Percentiles rank a stretch among this genome's conserved stretches.
phyloP scores from a whole-genome alignment of 1,140 invertebrate genomes.

The Cydia splendana region DNA sequence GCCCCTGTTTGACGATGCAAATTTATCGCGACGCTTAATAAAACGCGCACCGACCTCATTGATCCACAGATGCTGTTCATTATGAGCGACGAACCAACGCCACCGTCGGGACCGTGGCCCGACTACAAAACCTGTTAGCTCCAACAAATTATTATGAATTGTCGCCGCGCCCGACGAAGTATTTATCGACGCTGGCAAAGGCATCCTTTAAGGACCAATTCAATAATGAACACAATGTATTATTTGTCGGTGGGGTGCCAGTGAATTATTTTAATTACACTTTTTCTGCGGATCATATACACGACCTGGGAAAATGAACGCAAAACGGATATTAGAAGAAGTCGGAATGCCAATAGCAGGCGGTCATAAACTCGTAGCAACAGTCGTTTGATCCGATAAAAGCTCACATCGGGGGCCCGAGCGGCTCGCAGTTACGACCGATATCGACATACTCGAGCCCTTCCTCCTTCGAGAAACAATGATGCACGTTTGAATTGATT shows the following conservation, averaged over 20 bases:
- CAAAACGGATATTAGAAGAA: conserved; percentile 51
- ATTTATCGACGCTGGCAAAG: conserved; percentile 23
- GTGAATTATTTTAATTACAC: conserved; percentile 18
- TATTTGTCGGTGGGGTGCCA: background rate
- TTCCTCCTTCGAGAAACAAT: conserved; percentile 55
- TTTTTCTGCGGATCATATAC: background rate
- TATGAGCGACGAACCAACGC: conserved; percentile 52
- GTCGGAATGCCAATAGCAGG: conserved; percentile 48
- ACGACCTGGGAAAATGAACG: conserved; percentile 40
- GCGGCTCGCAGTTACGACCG: conserved; percentile 42
- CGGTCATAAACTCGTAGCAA: conserved; percentile 53
- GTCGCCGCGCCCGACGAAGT: conserved; percentile 10
- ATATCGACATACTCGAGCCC: conserved; percentile 51
- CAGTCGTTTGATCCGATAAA: conserved; percentile 61
- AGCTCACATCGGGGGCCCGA: conserved; percentile 44
- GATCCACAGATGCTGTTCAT: conserved; percentile 72
- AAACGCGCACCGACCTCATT: conserved; percentile 68
- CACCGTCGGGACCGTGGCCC: conserved; percentile 37
- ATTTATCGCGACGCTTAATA: conserved; percentile 75
- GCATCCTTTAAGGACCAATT: conserved; percentile 17
- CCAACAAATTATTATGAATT: conserved; percentile 58
- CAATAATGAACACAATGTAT: conserved; percentile 11
- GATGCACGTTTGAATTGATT: conserved; percentile 55
- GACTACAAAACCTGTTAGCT: conserved; percentile 51
- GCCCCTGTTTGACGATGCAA: conserved; percentile 74